Percentiles rank a stretch among this genome's conserved stretches.
Conservation (phyloP, 2,888 invertebrate genomes). For the Catonia carolina region DNA sequence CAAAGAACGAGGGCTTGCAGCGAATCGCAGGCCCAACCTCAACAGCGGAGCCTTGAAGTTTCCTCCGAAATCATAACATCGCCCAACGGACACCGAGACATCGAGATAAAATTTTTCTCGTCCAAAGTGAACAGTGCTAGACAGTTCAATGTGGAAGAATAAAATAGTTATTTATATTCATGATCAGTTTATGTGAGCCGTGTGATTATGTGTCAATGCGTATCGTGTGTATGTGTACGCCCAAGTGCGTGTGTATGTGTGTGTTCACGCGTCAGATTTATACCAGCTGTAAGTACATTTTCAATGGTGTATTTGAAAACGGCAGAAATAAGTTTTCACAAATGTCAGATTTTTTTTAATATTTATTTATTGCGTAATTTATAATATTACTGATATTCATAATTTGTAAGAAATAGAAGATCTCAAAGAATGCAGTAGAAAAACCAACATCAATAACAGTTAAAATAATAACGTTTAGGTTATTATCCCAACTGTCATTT, state of each 20-base stretch:
- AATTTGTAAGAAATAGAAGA: no score
- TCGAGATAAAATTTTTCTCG: slow-evolving; percentile 71
- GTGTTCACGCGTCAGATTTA: background rate
- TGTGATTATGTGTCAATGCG: slow-evolving; percentile 7
- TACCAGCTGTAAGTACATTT: no score
- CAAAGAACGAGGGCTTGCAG: slow-evolving; percentile 38
- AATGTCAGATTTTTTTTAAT: no score
- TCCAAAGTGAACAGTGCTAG: slow-evolving; percentile 37
- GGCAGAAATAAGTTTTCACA: no score
- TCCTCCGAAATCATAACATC: slow-evolving; percentile 73
- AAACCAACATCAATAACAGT: no score
- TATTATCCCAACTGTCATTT: no score
- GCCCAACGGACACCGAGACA: slow-evolving; percentile 66
- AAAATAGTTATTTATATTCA: no score
- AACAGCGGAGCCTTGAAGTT: slow-evolving; percentile 52
- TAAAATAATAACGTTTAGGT: no score
- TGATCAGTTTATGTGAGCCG: slow-evolving; percentile 2
- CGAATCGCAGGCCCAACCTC: slow-evolving; percentile 12
- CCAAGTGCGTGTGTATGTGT: slow-evolving; percentile 40
- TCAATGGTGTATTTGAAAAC: no score
- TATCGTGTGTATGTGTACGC: slow-evolving; percentile 12
- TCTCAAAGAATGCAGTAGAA: no score
- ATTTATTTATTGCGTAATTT: no score
- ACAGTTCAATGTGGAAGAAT: slow-evolving; percentile 12
- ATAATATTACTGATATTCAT: no score